Conservation (phyloP, 2,888 invertebrate genomes). For the Elaeidobius kamerunicus region DNA sequence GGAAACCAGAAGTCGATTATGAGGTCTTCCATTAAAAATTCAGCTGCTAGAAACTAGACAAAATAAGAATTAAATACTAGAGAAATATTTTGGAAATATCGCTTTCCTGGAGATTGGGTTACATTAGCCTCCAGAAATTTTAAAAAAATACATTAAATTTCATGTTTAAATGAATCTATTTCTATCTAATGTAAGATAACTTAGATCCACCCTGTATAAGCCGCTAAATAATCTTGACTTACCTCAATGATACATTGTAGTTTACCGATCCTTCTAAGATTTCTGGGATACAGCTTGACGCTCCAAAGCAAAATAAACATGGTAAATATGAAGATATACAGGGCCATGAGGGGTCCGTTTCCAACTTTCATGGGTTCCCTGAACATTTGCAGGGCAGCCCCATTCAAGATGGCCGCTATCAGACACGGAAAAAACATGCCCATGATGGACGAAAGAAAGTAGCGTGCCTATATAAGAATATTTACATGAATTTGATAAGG, state of each 20-base stretch:
- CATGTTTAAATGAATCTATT: no score
- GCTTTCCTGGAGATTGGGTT: no score
- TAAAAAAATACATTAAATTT: conserved; percentile 13
- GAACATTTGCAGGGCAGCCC: conserved; percentile 42
- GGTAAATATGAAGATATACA: conserved; percentile 42
- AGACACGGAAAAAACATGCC: conserved; percentile 42
- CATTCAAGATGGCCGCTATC: conserved; percentile 41
- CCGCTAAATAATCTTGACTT: conserved; percentile 7
- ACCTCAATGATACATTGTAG: conserved; percentile 40
- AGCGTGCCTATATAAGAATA: no score
- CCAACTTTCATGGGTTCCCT: conserved; percentile 35
- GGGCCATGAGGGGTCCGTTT: conserved; percentile 42
- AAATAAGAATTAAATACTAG: no score
- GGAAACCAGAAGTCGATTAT: conserved; percentile 47
- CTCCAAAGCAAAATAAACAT: conserved; percentile 44
- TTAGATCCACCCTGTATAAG: background rate
- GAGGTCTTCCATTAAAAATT: conserved; percentile 44
- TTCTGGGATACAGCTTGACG: conserved; percentile 41
- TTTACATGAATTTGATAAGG: no score
- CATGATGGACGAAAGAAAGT: conserved; percentile 39
- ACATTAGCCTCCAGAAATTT: no score
- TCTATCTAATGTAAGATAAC: background rate
- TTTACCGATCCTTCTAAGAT: conserved; percentile 39
- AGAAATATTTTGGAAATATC: no score
- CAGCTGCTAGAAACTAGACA: conserved; percentile 41